These are phyloP conservation scores for Drosophila pruinosa DNA, from an alignment of 1,140 invertebrate genomes.

Conservation along the genomic window DNA sequence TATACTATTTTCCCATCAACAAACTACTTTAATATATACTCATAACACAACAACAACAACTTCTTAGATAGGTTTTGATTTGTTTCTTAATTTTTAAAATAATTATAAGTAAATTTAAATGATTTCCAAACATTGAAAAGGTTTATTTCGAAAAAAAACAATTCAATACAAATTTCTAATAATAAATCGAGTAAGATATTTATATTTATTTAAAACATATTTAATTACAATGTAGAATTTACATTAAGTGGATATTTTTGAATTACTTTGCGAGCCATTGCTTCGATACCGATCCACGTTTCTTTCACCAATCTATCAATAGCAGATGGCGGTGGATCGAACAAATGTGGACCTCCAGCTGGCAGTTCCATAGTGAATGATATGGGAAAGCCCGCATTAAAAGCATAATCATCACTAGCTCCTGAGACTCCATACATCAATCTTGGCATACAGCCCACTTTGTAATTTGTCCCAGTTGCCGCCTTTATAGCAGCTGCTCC, in stretches of 20 bases:
- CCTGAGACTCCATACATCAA: constrained; percentile 84
- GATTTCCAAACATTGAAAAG: no score
- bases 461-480: constrained; percentile 84
- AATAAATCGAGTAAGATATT: no score
- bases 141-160: background rate
- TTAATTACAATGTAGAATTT: background rate
- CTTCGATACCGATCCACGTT: constrained; percentile 86
- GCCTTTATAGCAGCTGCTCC: constrained; percentile 82
- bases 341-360: constrained; percentile 85
- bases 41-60: no score
- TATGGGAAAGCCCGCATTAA: constrained; percentile 85
- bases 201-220: background rate
- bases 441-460: constrained; percentile 86
- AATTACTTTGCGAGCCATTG: constrained; percentile 62
- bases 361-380: constrained; percentile 88
- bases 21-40: no score
- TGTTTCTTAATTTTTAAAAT: no score
- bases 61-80: no score
- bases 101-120: no score
- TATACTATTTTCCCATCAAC: no score
- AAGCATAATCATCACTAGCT: constrained; percentile 87
- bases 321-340: constrained; percentile 86
- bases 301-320: constrained; percentile 86
- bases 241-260: constrained; percentile 54
- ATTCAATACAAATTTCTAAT: background rate